These are phyloP conservation scores for Cyrtonyx montezumae DNA, from an alignment of 2,113 vertebrate species.

Conservation along the genomic window DNA sequence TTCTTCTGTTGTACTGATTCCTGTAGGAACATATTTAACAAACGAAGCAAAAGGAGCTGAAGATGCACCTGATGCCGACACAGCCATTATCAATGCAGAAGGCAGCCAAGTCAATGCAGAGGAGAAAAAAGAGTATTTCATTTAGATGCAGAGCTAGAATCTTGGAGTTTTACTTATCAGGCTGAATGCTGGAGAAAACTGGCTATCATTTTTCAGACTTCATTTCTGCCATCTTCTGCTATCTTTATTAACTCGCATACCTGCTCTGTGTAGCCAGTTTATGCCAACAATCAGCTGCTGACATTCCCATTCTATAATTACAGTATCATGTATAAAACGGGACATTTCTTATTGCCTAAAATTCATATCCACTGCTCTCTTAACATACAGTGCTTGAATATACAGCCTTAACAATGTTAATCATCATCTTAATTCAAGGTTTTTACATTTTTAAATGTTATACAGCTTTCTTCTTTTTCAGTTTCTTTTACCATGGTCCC, in stretches of 20 bases:
- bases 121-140: slow-evolving; percentile 99
- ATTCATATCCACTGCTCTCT: slow-evolving; percentile 82
- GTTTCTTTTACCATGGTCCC: slow-evolving; percentile 76
- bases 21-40: slow-evolving; percentile 96
- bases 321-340: slow-evolving; percentile 79
- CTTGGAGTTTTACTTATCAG: slow-evolving; percentile 80
- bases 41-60: slow-evolving; percentile 99
- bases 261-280: slow-evolving; percentile 84
- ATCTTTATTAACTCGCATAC: slow-evolving; percentile 79
- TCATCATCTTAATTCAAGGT: slow-evolving; percentile 75
- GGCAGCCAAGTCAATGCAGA: slow-evolving; percentile 98
- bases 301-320: slow-evolving; percentile 82
- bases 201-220: slow-evolving; percentile 82
- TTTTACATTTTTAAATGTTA: slow-evolving; percentile 76
- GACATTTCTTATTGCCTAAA: slow-evolving; percentile 87
- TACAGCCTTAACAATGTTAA: slow-evolving; percentile 90
- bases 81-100: slow-evolving; percentile 98
- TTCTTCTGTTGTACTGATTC: slow-evolving; percentile 56
- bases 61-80: slow-evolving; percentile 97
- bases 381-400: slow-evolving; percentile 95
- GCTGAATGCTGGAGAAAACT: slow-evolving; percentile 86
- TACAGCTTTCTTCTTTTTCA: slow-evolving; percentile 43
- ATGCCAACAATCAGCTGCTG: slow-evolving; percentile 83
- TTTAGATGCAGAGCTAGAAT: slow-evolving; percentile 89
- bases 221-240: slow-evolving; percentile 80